phyloP scores from a whole-genome alignment of 2,888 invertebrate genomes.

The Andrena haemorrhoa region DNA sequence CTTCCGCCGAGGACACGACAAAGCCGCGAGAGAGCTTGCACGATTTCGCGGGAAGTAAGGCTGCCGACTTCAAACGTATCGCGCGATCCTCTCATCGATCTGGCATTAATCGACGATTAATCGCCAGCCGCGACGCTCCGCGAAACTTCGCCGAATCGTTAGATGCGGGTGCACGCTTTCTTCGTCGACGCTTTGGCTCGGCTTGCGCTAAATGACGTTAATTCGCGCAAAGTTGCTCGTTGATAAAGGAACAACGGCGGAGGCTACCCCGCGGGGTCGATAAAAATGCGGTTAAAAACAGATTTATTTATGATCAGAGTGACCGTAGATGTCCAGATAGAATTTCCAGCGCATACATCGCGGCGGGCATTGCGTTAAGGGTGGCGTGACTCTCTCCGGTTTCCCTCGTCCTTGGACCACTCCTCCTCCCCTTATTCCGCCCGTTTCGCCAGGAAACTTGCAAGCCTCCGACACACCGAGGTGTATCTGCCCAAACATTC shows the following conservation, averaged over 20 bases:
- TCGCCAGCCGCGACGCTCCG: constrained; percentile 8
- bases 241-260: too few relatives aligned
- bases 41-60: constrained; percentile 54
- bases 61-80: constrained; percentile 26
- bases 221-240: too few relatives aligned
- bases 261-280: too few relatives aligned
- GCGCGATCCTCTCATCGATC: constrained; percentile 27
- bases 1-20: constrained; percentile 54
- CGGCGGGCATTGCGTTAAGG: background rate
- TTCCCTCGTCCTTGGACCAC: constrained; percentile 2
- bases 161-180: background rate
- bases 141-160: background rate
- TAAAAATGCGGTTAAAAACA: too few relatives aligned
- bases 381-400: constrained; percentile 18
- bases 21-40: constrained; percentile 53
- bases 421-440: constrained; percentile 12
- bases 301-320: too few relatives aligned
- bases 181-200: background rate
- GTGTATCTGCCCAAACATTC: constrained; percentile 30
- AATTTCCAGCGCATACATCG: background rate
- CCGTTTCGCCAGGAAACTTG: constrained; percentile 14
- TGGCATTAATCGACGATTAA: constrained; percentile 52
- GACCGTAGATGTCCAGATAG: too few relatives aligned
- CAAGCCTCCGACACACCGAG: constrained; percentile 13
- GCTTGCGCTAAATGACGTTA: too few relatives aligned